phyloP scores from a whole-genome alignment of 2,888 invertebrate genomes.

The Aricia artaxerxes region DNA sequence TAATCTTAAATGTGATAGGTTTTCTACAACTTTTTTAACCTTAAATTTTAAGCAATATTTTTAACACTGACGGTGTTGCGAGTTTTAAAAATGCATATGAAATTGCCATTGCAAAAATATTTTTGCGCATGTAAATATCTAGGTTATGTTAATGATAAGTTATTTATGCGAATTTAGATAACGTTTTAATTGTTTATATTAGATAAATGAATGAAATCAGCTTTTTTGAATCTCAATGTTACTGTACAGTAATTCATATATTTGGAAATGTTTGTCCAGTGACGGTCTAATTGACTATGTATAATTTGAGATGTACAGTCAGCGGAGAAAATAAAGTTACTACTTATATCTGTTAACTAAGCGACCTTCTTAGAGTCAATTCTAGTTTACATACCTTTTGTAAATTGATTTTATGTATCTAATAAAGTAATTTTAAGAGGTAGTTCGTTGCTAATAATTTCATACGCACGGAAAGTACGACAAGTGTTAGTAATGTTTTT shows the following conservation, averaged over 20 bases:
- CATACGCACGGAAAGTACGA: not conserved
- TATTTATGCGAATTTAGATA: constrained; percentile 75
- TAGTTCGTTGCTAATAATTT: not conserved
- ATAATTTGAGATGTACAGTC: constrained; percentile 17
- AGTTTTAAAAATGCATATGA: constrained; percentile 50
- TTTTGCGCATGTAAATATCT: constrained; percentile 71
- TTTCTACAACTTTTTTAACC: constrained; percentile 66
- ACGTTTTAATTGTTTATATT: constrained; percentile 51
- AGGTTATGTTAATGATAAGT: constrained; percentile 64
- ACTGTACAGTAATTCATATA: constrained; percentile 62
- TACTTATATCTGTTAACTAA: not conserved
- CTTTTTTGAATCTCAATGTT: constrained; percentile 76
- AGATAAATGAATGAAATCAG: constrained; percentile 69
- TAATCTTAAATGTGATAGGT: constrained; percentile 64
- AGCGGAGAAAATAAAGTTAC: constrained; percentile 36
- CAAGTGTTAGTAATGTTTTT: constrained; percentile 24
- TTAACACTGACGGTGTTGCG: constrained; percentile 62
- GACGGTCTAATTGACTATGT: constrained; percentile 51
- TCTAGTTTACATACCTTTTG: not conserved
- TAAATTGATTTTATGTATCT: not conserved
- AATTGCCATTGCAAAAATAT: constrained; percentile 57
- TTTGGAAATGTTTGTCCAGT: constrained; percentile 73
- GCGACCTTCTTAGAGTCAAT: not conserved
- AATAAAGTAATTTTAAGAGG: not conserved
- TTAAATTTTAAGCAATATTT: constrained; percentile 54